Conservation (phyloP, 2,888 invertebrate species). For the Callinectes sapidus region DNA sequence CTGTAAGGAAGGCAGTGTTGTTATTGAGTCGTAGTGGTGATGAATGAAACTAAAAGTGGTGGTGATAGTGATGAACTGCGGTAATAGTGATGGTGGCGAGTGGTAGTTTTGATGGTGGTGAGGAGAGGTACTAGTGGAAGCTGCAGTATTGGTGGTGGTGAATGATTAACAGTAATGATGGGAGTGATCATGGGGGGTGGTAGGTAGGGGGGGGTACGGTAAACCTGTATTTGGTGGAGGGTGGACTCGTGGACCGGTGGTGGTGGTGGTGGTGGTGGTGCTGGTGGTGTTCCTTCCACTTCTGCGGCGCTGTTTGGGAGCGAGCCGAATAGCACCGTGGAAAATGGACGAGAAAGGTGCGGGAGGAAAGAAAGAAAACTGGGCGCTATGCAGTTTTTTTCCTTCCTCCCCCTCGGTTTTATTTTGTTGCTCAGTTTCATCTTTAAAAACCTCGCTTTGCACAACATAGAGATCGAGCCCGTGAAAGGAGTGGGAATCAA, state of each 20-base stretch:
- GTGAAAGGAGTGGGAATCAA: neutral
- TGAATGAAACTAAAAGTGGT: neutral
- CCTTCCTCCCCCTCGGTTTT: neutral
- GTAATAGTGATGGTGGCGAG: neutral
- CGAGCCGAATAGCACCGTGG: conserved; percentile 15
- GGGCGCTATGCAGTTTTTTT: conserved; percentile 10
- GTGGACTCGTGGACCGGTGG: neutral
- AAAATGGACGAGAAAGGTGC: neutral
- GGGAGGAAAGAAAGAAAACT: neutral
- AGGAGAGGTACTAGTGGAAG: too few relatives aligned
- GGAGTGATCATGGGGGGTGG: too few relatives aligned
- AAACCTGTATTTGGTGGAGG: neutral
- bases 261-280: neutral
- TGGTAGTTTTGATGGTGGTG: neutral
- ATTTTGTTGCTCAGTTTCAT: neutral
- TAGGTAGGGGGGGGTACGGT: neutral
- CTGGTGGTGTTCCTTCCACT: neutral
- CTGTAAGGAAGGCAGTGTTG: too few relatives aligned
- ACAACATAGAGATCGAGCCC: too few relatives aligned
- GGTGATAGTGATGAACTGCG: neutral
- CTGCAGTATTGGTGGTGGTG: neutral
- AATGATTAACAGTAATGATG: too few relatives aligned
- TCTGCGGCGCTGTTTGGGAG: conserved; percentile 17
- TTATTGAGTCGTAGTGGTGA: neutral
- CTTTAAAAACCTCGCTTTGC: neutral